A percentile compares a stretch with the other conserved stretches of the same genome.
Evolutionary conservation across 1,140 invertebrate species (phyloP).

Genomic region (Cotesia chilonis): DNA sequence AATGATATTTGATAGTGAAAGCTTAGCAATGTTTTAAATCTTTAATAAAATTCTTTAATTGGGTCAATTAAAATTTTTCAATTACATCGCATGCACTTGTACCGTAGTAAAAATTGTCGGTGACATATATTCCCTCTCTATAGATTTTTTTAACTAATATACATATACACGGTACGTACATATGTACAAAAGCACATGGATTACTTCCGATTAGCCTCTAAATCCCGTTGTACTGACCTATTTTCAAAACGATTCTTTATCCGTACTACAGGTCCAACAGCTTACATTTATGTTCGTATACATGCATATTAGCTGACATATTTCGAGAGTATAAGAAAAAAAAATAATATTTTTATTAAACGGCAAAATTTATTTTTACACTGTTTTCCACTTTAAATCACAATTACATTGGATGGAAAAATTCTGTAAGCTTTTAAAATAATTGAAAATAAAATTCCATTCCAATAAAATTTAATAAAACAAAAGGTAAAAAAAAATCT

Average conservation of each 20-base stretch:
- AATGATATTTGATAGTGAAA: no score
- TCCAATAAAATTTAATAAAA: background rate
- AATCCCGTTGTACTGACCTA: conserved; percentile 35
- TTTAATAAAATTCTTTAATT: no score
- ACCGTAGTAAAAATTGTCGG: background rate
- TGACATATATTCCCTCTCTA: background rate
- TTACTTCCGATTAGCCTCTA: conserved; percentile 35
- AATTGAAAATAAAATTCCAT: background rate
- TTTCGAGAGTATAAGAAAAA: no score
- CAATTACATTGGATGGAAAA: no score
- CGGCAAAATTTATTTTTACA: no score
- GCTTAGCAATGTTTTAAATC: no score
- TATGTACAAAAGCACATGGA: conserved; percentile 12
- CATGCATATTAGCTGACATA: no score
- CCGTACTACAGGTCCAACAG: background rate
- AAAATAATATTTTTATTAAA: background rate
- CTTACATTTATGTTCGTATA: no score
- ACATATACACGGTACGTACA: background rate
- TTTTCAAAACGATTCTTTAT: conserved; percentile 33
- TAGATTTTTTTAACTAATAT: background rate
- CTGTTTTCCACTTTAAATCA: no score
- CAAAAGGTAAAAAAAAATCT: background rate
- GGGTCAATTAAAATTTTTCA: background rate
- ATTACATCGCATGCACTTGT: background rate
- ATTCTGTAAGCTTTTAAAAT: background rate